These are phyloP conservation scores for Novumbra hubbsi DNA, from an alignment of 2,797 vertebrate genomes.

Conservation along the genomic window DNA sequence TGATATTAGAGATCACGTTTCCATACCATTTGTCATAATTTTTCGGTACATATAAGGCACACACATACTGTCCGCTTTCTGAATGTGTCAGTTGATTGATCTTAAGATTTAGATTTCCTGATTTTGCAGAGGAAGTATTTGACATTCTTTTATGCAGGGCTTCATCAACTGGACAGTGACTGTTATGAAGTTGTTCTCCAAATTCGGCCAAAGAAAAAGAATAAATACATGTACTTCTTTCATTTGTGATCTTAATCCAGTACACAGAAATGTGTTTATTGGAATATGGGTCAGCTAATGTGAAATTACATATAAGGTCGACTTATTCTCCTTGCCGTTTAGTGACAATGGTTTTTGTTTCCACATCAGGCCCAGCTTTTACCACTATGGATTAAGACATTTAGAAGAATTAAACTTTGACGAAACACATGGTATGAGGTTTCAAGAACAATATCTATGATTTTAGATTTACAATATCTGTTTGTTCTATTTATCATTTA, in stretches of 20 bases:
- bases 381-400: slow-evolving; percentile 9
- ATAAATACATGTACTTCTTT: slow-evolving; percentile 23
- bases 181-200: not conserved
- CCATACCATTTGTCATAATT: not conserved
- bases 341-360: slow-evolving; percentile 4
- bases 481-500: not conserved
- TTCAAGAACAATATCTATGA: not conserved
- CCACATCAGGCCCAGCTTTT: not conserved
- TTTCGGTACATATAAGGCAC: slow-evolving; percentile 11
- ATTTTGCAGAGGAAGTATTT: not conserved
- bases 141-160: slow-evolving; percentile 5
- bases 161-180: slow-evolving; percentile 5
- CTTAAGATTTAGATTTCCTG: slow-evolving; percentile 13
- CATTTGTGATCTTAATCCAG: slow-evolving; percentile 31
- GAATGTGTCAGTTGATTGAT: slow-evolving; percentile 17
- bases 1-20: slow-evolving; percentile 25
- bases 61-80: slow-evolving; percentile 34
- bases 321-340: slow-evolving; percentile 17
- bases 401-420: not conserved
- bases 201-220: slow-evolving; percentile 1
- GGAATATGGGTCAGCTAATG: not conserved
- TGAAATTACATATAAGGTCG: slow-evolving; percentile 24
- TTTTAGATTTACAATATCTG: not conserved
- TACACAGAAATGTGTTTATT: not conserved
- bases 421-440: not conserved